Evolutionary conservation across 2,888 invertebrate species (phyloP).

Genomic region (Coecobrya sp.): DNA sequence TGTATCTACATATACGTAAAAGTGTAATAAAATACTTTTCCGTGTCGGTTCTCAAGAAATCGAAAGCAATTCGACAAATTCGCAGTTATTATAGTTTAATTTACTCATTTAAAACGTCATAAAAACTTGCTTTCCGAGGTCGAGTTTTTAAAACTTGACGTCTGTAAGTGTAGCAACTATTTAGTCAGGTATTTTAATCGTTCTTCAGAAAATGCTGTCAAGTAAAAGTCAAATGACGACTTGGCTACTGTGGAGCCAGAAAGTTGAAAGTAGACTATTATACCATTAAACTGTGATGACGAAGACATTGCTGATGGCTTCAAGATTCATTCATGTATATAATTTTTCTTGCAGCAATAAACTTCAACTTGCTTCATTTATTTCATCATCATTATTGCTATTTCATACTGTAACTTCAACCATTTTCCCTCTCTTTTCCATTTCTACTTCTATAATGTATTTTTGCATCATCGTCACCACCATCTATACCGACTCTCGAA

Average conservation of each 20-base stretch:
- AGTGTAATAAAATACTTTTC: neutral
- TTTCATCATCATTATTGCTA: slow-evolving; percentile 6
- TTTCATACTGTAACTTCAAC: neutral
- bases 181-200: slow-evolving; percentile 17
- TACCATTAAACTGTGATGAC: slow-evolving; percentile 9
- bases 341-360: neutral
- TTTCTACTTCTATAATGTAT: neutral
- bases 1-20: neutral
- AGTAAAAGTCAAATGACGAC: neutral
- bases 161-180: slow-evolving; percentile 44
- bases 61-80: slow-evolving; percentile 9
- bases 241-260: neutral
- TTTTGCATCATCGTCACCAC: neutral
- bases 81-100: neutral
- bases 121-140: slow-evolving; percentile 35
- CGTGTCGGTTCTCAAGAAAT: slow-evolving; percentile 38
- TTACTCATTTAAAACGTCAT: slow-evolving; percentile 1
- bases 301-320: slow-evolving; percentile 18
- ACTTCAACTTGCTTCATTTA: slow-evolving; percentile 25
- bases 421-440: neutral
- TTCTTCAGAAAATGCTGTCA: neutral
- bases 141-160: slow-evolving; percentile 24
- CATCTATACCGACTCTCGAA: neutral
- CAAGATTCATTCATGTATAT: slow-evolving; percentile 7
- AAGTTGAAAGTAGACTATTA: neutral